Evolutionary conservation across 2,888 invertebrate genomes (phyloP).

Genomic region (Salpingus planirostris): DNA sequence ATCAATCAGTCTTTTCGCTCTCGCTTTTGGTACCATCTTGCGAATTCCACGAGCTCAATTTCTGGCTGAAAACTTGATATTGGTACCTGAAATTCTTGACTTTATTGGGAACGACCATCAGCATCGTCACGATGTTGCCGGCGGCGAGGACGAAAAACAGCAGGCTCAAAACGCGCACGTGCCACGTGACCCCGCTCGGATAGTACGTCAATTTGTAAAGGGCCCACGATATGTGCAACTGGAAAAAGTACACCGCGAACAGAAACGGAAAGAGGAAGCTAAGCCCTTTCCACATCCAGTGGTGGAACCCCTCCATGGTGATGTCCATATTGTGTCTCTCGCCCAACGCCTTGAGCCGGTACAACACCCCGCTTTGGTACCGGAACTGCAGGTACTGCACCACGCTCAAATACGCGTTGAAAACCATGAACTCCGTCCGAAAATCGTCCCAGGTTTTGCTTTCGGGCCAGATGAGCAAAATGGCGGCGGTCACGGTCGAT

Average conservation of each 20-base stretch:
- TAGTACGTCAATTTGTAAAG: conserved; percentile 68
- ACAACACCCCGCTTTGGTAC: conserved; percentile 58
- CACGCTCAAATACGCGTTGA: conserved; percentile 84
- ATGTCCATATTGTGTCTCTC: conserved; percentile 99
- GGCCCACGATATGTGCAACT: conserved; percentile 89
- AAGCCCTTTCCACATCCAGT: conserved; percentile 99
- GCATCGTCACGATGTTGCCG: conserved; percentile 82
- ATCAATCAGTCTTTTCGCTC: no score
- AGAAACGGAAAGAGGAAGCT: conserved; percentile 94
- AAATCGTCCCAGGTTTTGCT: conserved; percentile 83
- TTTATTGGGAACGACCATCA: conserved; percentile 84
- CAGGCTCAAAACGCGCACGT: conserved; percentile 71
- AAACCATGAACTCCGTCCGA: conserved; percentile 83
- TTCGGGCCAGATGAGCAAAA: conserved; percentile 94
- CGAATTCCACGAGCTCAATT: no score
- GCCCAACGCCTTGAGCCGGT: conserved; percentile 71
- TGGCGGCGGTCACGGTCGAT: conserved; percentile 86
- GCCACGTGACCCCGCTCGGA: conserved; percentile 86
- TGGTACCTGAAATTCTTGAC: conserved; percentile 34
- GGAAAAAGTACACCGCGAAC: conserved; percentile 87
- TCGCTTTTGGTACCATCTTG: no score
- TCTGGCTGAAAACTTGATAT: no score
- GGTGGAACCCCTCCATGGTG: conserved; percentile 97
- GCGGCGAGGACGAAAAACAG: conserved; percentile 81
- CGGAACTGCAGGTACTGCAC: conserved; percentile 53